Evolutionary conservation across 1,140 invertebrate species (phyloP).

Genomic region (Microplitis demolitor): DNA sequence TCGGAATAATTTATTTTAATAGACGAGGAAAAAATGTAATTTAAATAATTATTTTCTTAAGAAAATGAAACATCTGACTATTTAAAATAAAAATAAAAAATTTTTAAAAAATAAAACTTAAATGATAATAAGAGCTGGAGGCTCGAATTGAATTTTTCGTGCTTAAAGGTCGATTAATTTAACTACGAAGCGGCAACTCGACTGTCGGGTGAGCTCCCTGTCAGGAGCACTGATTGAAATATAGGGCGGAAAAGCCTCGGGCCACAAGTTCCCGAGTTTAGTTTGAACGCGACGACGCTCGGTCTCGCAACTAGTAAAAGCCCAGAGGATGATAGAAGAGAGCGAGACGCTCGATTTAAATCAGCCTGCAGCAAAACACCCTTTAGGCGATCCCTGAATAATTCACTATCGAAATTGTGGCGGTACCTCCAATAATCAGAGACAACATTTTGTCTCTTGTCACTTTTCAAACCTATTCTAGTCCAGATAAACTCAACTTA

Average conservation of each 20-base stretch:
- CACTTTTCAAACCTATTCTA: slow-evolving; percentile 8
- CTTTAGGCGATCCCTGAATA: slow-evolving; percentile 49
- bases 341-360: slow-evolving; percentile 51
- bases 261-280: slow-evolving; percentile 42
- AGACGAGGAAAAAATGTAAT: too few relatives aligned
- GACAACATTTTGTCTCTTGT: slow-evolving; percentile 22
- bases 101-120: slow-evolving; percentile 2
- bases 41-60: too few relatives aligned
- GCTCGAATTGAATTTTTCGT: slow-evolving; percentile 50
- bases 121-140: slow-evolving; percentile 27
- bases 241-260: slow-evolving; percentile 52
- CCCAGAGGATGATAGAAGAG: slow-evolving; percentile 18
- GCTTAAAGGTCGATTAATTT: slow-evolving; percentile 56
- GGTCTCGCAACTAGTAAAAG: slow-evolving; percentile 23
- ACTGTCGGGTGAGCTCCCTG: slow-evolving; percentile 33
- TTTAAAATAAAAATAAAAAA: neutral
- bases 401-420: slow-evolving; percentile 51
- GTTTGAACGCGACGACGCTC: slow-evolving; percentile 28
- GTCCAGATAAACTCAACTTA: slow-evolving; percentile 13
- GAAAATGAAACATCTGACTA: neutral
- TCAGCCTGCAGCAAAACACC: slow-evolving; percentile 43
- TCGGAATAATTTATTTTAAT: too few relatives aligned
- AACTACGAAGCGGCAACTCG: slow-evolving; percentile 19
- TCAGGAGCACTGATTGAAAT: slow-evolving; percentile 58
- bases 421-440: slow-evolving; percentile 36